Evolutionary conservation across 2,113 vertebrate species (phyloP), one percentile per base, ranked within the genome.

Genomic region (Cyrtonyx montezumae): DNA sequence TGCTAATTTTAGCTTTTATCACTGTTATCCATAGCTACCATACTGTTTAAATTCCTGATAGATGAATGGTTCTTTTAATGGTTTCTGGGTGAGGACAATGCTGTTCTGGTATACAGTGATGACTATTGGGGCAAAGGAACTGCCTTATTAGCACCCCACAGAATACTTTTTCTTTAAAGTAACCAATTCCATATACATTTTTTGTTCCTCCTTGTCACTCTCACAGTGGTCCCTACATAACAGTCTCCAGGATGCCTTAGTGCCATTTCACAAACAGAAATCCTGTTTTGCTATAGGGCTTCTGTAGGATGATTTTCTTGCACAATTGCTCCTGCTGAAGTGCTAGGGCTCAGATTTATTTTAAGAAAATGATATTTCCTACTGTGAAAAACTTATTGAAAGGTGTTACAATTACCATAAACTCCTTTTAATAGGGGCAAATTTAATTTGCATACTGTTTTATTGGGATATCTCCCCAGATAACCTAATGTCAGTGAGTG

Each of bases 371-470:
- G 3, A 2, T 75, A 37, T 80, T 79, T 86, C 79, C 69, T 75
- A 20, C 48, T 75, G 42, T 79, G 68, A 67, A 75, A 84, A 92
- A 63, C 32, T 90, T 84, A 48, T 30, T 85, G 56, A 49, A 69
- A 86, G 26, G 32, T 28, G 17, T 53, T 84, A 42, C 1, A 5
- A 69, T 91, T 87, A 62, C 34, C 51, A 48, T 68, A 73, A 94
- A 77, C 45, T 71, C 59, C 48, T 78, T 92, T 88, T 88, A 90
- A 90, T 87, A 1, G 1, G 59, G n/a, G 70, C 48, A 66, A 70
- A 83, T 68, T 79, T 84, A 88, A 87, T 95, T 84, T 91, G 61
- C 67, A 58, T 71, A 75, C 34, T 55, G 67, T 78, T 94, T 88
- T 91, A 9, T 89, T 85, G 58, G 68, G 11, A 28, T 79, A 62